Evolutionary conservation across 2,888 invertebrate species (phyloP).

Genomic region (Cyclophora albipunctata): DNA sequence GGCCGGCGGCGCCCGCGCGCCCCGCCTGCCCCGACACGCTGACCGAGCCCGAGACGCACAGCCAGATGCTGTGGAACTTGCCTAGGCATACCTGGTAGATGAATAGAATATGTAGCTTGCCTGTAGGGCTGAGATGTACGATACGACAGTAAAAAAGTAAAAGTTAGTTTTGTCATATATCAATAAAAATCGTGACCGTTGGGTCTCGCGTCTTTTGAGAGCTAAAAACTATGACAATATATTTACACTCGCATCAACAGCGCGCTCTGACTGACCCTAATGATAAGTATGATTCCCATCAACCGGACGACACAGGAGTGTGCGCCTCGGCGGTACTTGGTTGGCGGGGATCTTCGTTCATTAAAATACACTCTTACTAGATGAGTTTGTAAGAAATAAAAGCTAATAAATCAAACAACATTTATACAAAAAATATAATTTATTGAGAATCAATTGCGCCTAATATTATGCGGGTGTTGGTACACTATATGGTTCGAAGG

Average conservation of each 20-base stretch:
- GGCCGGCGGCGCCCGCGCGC: slow-evolving; percentile 77
- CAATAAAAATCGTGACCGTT: too few species aligned
- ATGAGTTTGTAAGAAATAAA: background rate
- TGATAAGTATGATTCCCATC: too few species aligned
- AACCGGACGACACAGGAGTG: too few species aligned
- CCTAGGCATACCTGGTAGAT: slow-evolving; percentile 78
- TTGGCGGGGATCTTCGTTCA: background rate
- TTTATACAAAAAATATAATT: background rate
- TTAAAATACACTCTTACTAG: background rate
- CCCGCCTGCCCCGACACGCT: slow-evolving; percentile 89
- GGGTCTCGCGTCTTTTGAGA: too few species aligned
- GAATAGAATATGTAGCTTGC: background rate
- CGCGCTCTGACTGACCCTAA: too few species aligned
- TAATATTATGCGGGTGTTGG: slow-evolving; percentile 15
- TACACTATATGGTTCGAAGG: slow-evolving; percentile 17
- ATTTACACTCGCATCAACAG: too few species aligned
- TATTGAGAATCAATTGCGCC: slow-evolving; percentile 24
- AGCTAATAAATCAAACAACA: background rate
- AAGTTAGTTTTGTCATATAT: too few species aligned
- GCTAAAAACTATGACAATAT: too few species aligned
- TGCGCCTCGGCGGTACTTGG: too few species aligned
- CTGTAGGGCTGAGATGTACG: too few species aligned
- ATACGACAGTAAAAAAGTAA: too few species aligned
- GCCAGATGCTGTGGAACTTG: slow-evolving; percentile 85
- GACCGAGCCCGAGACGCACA: slow-evolving; percentile 68